Base-by-base conservation (phyloP, 2,888 invertebrate species). In the Tribolium freemani region DNA sequence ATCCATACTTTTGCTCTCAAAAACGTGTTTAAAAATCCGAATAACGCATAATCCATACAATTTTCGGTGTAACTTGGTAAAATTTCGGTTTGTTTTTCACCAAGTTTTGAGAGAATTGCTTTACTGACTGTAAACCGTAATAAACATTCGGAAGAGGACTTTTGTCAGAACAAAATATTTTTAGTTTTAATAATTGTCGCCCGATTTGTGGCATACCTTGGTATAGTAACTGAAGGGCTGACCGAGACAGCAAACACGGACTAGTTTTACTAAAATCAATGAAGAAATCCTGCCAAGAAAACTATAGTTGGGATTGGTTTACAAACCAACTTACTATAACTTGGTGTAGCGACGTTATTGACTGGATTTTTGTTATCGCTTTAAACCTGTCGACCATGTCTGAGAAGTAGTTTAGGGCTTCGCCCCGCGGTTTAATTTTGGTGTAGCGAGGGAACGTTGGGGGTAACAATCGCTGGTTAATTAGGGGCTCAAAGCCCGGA, bases 391-490 rank as follows among this genome's bases (percentile, higher is more conserved):
- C 90, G n/a, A 97, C 90, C 80, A 98, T 90, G 83, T 93, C 93
- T 80, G 94, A 93, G 82, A 96, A 91, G 85, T 95, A 95, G 76
- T 90, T 89, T 73, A 96, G 85, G 38, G 97, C 95, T 83, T 95
- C 95, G 60, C 89, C 87, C 77, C 93, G 88, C 53, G 93, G 92
- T 79, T 94, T 94, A 82, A 98, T 96, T 87, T 96, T 94, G 0
- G 97, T 96, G 86, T 97, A 98, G 13, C 99, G 92, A 0, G 99
- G 99, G 88, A 99, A 99, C 11, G 99, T 98, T 0, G 99, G 98
- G n/a, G 99, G 99, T 67, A 99, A 88, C 58, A 98, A 89, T 50
- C 97, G 91, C 87, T 98, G 98, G 88, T 99, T 99, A 51, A 98
- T 94, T 86, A 97, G 92, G 2, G 98, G 97, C 83, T 98, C 97